Evolutionary conservation across 2,888 invertebrate species (phyloP).

Genomic region (Agrotis puta): DNA sequence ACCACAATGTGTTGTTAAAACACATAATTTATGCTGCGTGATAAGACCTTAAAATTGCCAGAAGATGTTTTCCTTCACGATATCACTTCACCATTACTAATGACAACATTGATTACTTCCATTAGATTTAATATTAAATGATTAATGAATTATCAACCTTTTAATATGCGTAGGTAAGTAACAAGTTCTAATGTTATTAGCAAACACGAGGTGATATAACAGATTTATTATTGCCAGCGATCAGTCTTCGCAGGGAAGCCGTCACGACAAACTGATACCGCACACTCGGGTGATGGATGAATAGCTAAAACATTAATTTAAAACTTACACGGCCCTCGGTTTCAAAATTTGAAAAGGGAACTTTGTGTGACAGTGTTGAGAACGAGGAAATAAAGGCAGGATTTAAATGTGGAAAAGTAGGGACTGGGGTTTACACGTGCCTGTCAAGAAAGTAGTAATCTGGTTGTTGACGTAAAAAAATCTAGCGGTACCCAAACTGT

Average conservation of each 20-base stretch:
- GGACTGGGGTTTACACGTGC: background rate
- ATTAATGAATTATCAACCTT: conserved; percentile 62
- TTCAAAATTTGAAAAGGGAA: conserved; percentile 71
- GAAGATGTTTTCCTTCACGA: background rate
- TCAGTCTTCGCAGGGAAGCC: conserved; percentile 69
- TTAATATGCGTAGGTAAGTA: conserved; percentile 61
- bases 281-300: conserved; percentile 72
- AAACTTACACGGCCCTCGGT: conserved; percentile 73
- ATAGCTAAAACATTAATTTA: conserved; percentile 75
- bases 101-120: conserved; percentile 28
- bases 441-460: too few relatives aligned
- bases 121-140: conserved; percentile 49
- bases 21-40: too few relatives aligned
- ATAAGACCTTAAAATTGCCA: background rate
- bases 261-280: conserved; percentile 73
- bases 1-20: too few relatives aligned
- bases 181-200: conserved; percentile 55
- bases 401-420: conserved; percentile 2
- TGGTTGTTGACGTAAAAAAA: background rate
- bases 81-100: conserved; percentile 13
- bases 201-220: conserved; percentile 63
- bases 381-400: conserved; percentile 15
- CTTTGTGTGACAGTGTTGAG: conserved; percentile 45
- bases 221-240: conserved; percentile 69
- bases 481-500: too few relatives aligned